Conservation (phyloP, 2,888 invertebrate genomes). For the Pecten maximus region DNA sequence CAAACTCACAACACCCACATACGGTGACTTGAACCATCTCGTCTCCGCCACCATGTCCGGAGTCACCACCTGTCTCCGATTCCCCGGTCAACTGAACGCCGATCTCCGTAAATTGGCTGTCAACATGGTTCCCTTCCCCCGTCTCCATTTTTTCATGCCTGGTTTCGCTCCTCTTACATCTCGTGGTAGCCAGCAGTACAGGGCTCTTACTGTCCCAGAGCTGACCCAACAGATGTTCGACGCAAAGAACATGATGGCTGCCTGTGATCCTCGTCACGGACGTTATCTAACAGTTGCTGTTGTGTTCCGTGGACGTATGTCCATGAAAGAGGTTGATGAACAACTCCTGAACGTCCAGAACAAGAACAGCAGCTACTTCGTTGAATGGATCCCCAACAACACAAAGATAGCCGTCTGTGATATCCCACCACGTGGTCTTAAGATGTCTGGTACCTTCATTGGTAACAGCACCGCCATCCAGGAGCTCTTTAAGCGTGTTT, state of each 20-base stretch:
- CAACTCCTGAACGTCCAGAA: constrained; percentile 97
- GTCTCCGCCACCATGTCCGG: constrained; percentile 85
- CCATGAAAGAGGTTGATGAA: constrained; percentile 95
- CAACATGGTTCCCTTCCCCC: constrained; percentile 96
- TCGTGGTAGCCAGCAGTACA: constrained; percentile 91
- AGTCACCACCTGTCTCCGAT: constrained; percentile 87
- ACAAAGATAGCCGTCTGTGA: constrained; percentile 95
- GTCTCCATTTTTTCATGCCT: constrained; percentile 94
- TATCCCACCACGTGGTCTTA: constrained; percentile 85
- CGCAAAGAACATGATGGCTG: constrained; percentile 98
- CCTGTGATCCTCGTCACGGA: constrained; percentile 95
- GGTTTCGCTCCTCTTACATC: constrained; percentile 95
- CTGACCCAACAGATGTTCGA: constrained; percentile 94
- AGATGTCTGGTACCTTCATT: constrained; percentile 78
- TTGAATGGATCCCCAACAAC: constrained; percentile 96
- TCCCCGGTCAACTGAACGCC: constrained; percentile 90
- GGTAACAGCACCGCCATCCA: constrained; percentile 81
- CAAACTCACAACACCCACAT: constrained; percentile 90
- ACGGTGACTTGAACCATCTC: constrained; percentile 93
- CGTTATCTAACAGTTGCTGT: constrained; percentile 93
- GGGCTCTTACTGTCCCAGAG: constrained; percentile 92
- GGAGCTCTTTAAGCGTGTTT: constrained; percentile 79
- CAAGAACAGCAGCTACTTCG: constrained; percentile 93
- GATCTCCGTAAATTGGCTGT: constrained; percentile 88
- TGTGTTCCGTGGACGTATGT: constrained; percentile 95